Conservation (phyloP, 1,140 invertebrate species). For the Bombus turneri region DNA sequence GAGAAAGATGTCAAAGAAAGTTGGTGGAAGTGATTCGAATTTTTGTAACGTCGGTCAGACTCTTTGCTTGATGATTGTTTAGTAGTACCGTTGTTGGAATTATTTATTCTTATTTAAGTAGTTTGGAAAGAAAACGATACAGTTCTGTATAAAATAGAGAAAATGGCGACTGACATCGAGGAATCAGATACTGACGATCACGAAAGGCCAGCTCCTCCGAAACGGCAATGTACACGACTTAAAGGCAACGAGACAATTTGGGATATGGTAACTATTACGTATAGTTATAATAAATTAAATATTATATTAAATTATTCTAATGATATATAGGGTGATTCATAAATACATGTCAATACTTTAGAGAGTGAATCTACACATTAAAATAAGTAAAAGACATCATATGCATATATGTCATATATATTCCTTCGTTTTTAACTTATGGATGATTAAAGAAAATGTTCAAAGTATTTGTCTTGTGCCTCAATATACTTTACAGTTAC, state of each 20-base stretch:
- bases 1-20: background rate
- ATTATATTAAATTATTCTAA: no score
- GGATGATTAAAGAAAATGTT: no score
- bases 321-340: no score
- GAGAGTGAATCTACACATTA: no score
- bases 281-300: background rate
- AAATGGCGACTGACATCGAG: constrained; percentile 79
- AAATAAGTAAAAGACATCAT: no score
- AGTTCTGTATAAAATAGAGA: constrained; percentile 51
- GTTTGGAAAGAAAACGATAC: background rate
- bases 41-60: background rate
- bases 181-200: constrained; percentile 77
- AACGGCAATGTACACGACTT: constrained; percentile 71
- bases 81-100: background rate
- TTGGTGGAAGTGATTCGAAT: background rate
- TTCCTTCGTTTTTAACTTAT: no score
- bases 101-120: background rate
- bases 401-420: no score
- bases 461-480: no score
- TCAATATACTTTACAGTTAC: no score
- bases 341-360: no score
- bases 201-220: constrained; percentile 71
- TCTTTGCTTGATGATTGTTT: background rate
- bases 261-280: constrained; percentile 67
- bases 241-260: constrained; percentile 46